Evolutionary conservation across 53 echinoderm and acorn worm genomes (phyloP), one percentile per base, ranked within the genome.

Genomic region (Paracentrotus lividus): DNA sequence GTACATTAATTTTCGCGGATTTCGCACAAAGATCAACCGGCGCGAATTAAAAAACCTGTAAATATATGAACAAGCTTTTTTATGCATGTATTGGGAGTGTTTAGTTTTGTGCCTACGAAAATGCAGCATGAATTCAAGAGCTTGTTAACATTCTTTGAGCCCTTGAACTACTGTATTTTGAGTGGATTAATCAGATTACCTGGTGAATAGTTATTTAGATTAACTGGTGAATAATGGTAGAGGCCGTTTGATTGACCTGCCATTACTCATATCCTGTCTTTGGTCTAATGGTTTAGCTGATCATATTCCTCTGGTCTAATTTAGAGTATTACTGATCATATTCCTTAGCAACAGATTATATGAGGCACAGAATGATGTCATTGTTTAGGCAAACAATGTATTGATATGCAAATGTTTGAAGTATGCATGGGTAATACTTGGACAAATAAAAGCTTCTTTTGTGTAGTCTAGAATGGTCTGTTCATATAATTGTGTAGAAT

Each of bases 231-330:
- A 27, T 31, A 64, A 9, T 6, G 64, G 31, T 16, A 76, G 76
- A 76, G 76, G 76, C 76, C 76, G 42, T 40, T 76, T 76, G 18
- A 42, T 76, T 76, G 76, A 76, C 76, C 76, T 76, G 42, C 21
- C 42, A 76, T 76, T 76, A 76, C 31, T 20, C 16, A 76, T 23
- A 40, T 76, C 76, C 76, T 76, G 42, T 26, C 42, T 76, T 42
- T 76, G 42, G 32, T 2, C 3, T 42, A 18, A 40, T 75, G 16
- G 36, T 40, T 2, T 42, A 1, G 21, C 40, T 38, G 36, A 38
- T 40, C 76, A 40, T n/a, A n/a, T n/a, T n/a, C n/a, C n/a, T n/a
- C n/a, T n/a, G n/a, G n/a, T n/a, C n/a, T n/a, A n/a, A n/a, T n/a
- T n/a, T n/a, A n/a, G n/a, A 42, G 76, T 36, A 36, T 5, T 14